Evolutionary conservation across 2,888 invertebrate genomes (phyloP).

Genomic region (Entomobrya multifasciata): DNA sequence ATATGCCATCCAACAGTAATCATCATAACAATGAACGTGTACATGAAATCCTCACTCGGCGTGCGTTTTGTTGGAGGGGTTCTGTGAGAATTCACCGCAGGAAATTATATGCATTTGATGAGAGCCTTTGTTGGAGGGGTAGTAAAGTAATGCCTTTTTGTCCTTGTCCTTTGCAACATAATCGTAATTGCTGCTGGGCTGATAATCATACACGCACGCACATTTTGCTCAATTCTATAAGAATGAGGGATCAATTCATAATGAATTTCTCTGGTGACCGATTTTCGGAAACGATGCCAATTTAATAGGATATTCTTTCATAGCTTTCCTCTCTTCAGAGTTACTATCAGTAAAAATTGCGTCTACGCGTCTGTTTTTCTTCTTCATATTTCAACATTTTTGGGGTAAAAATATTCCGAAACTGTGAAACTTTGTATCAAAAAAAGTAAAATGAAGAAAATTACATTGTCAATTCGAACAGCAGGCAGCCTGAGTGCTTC

Average conservation of each 20-base stretch:
- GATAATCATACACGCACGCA: constrained; percentile 40
- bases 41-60: constrained; percentile 14
- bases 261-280: constrained; percentile 38
- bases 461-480: background rate
- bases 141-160: constrained; percentile 16
- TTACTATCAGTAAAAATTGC: background rate
- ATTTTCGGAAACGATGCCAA: constrained; percentile 44
- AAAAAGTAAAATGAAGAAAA: background rate
- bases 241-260: constrained; percentile 4
- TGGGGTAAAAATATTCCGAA: background rate
- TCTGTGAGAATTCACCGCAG: constrained; percentile 62
- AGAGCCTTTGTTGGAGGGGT: background rate
- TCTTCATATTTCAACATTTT: background rate
- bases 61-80: constrained; percentile 22
- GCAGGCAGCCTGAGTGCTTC: constrained; percentile 27
- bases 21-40: background rate
- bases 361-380: background rate
- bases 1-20: constrained; percentile 18
- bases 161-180: constrained; percentile 27
- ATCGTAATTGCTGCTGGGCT: constrained; percentile 22
- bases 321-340: constrained; percentile 8
- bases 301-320: constrained; percentile 48
- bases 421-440: background rate
- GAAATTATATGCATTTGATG: constrained; percentile 59
- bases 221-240: background rate